Evolutionary conservation across 2,797 vertebrate genomes (phyloP), one percentile per base, ranked within the genome.

Genomic region (Mus minutoides): DNA sequence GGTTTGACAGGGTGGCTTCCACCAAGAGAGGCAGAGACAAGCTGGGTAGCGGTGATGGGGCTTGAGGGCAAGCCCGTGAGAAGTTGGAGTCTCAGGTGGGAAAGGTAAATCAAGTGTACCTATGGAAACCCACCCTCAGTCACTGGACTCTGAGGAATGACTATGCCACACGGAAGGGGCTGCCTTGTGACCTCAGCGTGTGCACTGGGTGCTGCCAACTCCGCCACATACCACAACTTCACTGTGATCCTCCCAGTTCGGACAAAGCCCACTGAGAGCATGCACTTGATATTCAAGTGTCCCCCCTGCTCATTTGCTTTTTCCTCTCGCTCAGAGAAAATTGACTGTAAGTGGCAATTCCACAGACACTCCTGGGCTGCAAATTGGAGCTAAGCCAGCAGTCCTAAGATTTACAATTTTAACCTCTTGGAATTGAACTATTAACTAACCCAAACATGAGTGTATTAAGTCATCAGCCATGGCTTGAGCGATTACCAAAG

Each of bases 391-490:
- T 85, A 88, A 95, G 94, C 93, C 97, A 97, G 90, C 75, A 97
- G 94, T 84, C 96, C 95, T 96, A 96, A 90, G 96, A 98, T 97
- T 98, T 97, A 97, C 86, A 97, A 10, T 92, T 91, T 84, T 95
- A 98, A 97, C 94, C 82, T 96, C 84, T 82, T 82, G 52, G 94
- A 97, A 94, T 79, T 96, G 96, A 98, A 97, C 95, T 96, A 97
- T 97, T 98, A 97, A 98, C 88, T 96, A 96, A 97, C 97, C 97
- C 97, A 98, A 97, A 98, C 95, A 97, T 3, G 0, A 3, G 95
- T 97, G 49, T 93, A 92, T 76, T 88, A 98, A 97, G 96, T 91
- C 46, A 69, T 73, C 82, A 60, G 22, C 62, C 75, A 77, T 37
- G 94, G 94, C 93, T 92, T 71, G 6, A 96, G 92, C 96, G 98